Evolutionary conservation across 2,113 vertebrate species (phyloP).

Genomic region (Lampris megalopsis): DNA sequence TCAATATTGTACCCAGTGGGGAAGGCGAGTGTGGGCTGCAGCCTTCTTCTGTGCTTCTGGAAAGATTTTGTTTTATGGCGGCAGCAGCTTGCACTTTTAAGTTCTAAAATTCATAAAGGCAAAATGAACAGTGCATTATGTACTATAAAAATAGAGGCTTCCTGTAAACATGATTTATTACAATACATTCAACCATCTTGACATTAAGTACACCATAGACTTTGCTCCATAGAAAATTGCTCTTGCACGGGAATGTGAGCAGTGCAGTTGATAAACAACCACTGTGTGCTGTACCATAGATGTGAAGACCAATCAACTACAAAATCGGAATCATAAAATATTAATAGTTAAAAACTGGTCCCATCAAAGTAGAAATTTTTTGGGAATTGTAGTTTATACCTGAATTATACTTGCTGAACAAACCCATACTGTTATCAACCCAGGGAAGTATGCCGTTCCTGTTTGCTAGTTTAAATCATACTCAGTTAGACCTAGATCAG

Average conservation of each 20-base stretch:
- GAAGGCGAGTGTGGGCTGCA: slow-evolving; percentile 16
- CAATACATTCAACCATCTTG: neutral
- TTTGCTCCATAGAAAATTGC: neutral
- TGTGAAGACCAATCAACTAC: neutral
- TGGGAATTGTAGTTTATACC: neutral
- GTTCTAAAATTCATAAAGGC: neutral
- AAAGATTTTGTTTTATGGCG: slow-evolving; percentile 25
- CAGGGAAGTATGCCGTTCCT: neutral
- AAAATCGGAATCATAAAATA: neutral
- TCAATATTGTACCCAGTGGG: slow-evolving; percentile 27
- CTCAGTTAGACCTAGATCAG: no score
- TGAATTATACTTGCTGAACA: no score
- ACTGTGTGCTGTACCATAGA: neutral
- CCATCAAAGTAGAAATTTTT: neutral
- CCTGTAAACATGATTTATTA: neutral
- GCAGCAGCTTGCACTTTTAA: slow-evolving; percentile 3
- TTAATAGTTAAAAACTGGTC: neutral
- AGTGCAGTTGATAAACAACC: neutral
- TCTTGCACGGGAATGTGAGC: neutral
- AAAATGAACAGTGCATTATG: neutral
- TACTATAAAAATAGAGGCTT: neutral
- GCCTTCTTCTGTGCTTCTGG: slow-evolving; percentile 1
- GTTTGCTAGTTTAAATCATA: no score
- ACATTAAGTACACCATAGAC: neutral
- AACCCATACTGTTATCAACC: neutral